Evolutionary conservation across 1,140 invertebrate species (phyloP).

Genomic region (Brachystomella parvula): DNA sequence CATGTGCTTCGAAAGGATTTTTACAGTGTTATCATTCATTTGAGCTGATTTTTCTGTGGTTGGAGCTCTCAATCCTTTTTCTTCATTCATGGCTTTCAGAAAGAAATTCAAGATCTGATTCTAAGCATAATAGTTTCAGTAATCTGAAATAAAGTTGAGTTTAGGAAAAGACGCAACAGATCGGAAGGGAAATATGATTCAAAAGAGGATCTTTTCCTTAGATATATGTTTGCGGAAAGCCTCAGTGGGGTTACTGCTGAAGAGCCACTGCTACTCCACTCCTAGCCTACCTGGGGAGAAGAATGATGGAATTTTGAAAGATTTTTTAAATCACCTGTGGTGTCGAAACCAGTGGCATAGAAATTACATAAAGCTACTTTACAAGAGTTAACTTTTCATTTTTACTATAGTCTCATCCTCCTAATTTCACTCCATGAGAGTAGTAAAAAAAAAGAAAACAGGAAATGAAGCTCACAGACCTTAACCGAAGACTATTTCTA

Average conservation of each 20-base stretch:
- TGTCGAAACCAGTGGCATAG: neutral
- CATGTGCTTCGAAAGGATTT: too few species aligned
- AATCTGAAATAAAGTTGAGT: neutral
- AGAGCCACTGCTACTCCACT: too few species aligned
- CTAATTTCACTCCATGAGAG: too few species aligned
- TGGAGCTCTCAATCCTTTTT: too few species aligned
- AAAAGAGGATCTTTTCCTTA: slow-evolving; percentile 22
- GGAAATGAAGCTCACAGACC: neutral
- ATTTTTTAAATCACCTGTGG: slow-evolving; percentile 5
- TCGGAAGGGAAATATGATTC: slow-evolving; percentile 34
- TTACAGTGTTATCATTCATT: too few species aligned
- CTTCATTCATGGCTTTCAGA: neutral
- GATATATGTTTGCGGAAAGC: slow-evolving; percentile 36
- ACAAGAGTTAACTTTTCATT: neutral
- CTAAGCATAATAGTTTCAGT: neutral
- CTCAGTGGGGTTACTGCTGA: too few species aligned
- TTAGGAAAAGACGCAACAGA: slow-evolving; percentile 32
- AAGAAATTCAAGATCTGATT: neutral
- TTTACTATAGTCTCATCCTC: neutral
- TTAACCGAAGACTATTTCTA: slow-evolving; percentile 1
- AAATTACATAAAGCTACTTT: neutral
- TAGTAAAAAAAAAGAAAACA: neutral
- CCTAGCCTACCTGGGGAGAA: too few species aligned
- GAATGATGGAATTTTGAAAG: too few species aligned
- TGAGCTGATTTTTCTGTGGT: too few species aligned